phyloP scores from a whole-genome alignment of 2,113 vertebrate species.

The Reinhardtius hippoglossoides region DNA sequence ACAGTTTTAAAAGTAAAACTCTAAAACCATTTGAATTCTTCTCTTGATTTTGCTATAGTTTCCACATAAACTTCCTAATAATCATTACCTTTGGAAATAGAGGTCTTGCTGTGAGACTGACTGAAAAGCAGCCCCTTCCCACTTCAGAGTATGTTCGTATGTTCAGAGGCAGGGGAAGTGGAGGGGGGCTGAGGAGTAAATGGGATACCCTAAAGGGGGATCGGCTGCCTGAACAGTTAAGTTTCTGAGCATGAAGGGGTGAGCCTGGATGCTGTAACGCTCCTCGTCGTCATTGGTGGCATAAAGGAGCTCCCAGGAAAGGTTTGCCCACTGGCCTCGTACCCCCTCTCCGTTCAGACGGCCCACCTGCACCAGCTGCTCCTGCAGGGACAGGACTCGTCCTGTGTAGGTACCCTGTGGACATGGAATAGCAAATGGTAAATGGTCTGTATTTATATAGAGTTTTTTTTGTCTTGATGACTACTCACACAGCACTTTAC shows the following conservation, averaged over 20 bases:
- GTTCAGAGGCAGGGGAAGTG: conserved; percentile 88
- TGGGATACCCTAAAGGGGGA: conserved; percentile 94
- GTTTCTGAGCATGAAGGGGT: conserved; percentile 92
- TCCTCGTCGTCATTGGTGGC: conserved; percentile 98
- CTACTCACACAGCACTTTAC: background rate
- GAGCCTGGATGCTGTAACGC: conserved; percentile 97
- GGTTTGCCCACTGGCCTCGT: conserved; percentile 96
- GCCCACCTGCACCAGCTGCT: conserved; percentile 90
- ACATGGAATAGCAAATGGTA: conserved; percentile 30
- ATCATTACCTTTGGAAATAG: conserved; percentile 5
- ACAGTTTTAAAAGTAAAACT: conserved; percentile 17
- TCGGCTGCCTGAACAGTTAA: conserved; percentile 95
- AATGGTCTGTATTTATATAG: background rate
- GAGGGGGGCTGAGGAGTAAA: conserved; percentile 92
- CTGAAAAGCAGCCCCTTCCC: background rate
- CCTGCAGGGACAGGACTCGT: conserved; percentile 93
- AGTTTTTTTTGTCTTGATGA: background rate
- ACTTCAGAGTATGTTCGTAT: background rate
- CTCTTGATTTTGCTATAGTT: conserved; percentile 16
- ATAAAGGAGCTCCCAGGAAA: conserved; percentile 98
- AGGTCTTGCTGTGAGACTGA: conserved; percentile 1
- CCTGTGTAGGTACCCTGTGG: conserved; percentile 93
- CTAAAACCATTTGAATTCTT: conserved; percentile 1
- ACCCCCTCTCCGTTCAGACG: conserved; percentile 91
- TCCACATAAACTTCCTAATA: background rate